Evolutionary conservation across 2,797 vertebrate species (phyloP).

Genomic region (Rhadinocentrus ornatus): DNA sequence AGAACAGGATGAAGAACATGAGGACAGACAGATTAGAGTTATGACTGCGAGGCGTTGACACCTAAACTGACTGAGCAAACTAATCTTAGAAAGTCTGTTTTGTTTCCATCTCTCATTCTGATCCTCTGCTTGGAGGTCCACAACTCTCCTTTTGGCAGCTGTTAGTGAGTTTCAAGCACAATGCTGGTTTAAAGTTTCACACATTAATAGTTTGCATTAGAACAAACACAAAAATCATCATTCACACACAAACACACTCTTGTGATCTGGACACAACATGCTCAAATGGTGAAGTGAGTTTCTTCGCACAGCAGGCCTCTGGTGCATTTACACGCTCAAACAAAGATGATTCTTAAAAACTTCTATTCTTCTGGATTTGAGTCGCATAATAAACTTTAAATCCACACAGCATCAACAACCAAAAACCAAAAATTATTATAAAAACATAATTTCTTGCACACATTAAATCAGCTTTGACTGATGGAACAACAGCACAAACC

Average conservation of each 20-base stretch:
- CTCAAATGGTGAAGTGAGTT: constrained; percentile 88
- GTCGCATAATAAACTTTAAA: not conserved
- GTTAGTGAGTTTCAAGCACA: constrained; percentile 90
- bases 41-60: too few species aligned
- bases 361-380: not conserved
- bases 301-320: constrained; percentile 78
- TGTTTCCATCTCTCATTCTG: constrained; percentile 60
- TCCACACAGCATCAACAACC: not conserved
- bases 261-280: constrained; percentile 97
- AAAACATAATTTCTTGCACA: constrained; percentile 23
- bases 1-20: too few species aligned
- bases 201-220: constrained; percentile 83
- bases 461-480: constrained; percentile 24
- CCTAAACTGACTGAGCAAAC: not conserved
- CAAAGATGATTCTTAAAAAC: too few species aligned
- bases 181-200: constrained; percentile 84
- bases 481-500: not conserved
- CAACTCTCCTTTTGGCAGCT: constrained; percentile 78
- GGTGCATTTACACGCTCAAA: constrained; percentile 73
- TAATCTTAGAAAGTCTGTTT: constrained; percentile 11
- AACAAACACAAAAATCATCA: constrained; percentile 77
- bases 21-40: too few species aligned
- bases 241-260: constrained; percentile 66
- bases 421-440: too few species aligned
- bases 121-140: constrained; percentile 71